A percentile compares a stretch with the other conserved stretches of the same genome.
phyloP scores from a whole-genome alignment of 2,888 invertebrate species.

The Epinotia ramella region DNA sequence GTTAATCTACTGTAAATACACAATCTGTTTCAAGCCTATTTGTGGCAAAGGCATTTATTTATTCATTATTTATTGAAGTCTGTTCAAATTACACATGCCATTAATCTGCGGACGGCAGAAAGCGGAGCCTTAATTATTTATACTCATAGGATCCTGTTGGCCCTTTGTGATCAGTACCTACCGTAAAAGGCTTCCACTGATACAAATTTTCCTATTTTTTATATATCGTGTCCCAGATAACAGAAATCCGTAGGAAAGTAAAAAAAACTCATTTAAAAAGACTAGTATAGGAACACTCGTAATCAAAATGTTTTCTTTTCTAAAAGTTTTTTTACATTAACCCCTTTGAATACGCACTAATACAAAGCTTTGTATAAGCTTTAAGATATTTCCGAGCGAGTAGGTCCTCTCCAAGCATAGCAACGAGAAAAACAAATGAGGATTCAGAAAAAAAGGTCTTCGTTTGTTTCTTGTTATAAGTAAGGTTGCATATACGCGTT shows the following conservation, averaged over 20 bases:
- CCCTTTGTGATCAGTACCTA: too few relatives aligned
- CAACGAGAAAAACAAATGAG: slow-evolving; percentile 28
- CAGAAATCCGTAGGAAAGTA: background rate
- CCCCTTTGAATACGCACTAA: slow-evolving; percentile 24
- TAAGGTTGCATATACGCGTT: background rate
- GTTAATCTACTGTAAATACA: too few relatives aligned
- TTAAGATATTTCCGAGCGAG: slow-evolving; percentile 28
- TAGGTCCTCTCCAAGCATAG: slow-evolving; percentile 8
- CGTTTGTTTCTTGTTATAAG: slow-evolving; percentile 6
- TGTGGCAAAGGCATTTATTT: too few relatives aligned
- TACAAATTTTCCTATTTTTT: too few relatives aligned
- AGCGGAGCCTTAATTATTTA: too few relatives aligned
- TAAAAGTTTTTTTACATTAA: slow-evolving; percentile 21
- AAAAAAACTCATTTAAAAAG: background rate
- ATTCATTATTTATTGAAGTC: too few relatives aligned
- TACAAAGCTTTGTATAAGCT: slow-evolving; percentile 29
- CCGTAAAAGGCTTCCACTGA: too few relatives aligned
- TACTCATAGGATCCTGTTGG: too few relatives aligned
- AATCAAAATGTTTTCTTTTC: slow-evolving; percentile 19
- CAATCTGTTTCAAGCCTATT: too few relatives aligned
- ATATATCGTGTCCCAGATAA: background rate
- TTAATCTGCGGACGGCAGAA: too few relatives aligned
- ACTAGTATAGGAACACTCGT: background rate
- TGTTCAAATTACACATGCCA: too few relatives aligned
- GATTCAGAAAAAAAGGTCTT: slow-evolving; percentile 21